Conservation (phyloP, 1,140 invertebrate genomes). For the Odontomachus brunneus region DNA sequence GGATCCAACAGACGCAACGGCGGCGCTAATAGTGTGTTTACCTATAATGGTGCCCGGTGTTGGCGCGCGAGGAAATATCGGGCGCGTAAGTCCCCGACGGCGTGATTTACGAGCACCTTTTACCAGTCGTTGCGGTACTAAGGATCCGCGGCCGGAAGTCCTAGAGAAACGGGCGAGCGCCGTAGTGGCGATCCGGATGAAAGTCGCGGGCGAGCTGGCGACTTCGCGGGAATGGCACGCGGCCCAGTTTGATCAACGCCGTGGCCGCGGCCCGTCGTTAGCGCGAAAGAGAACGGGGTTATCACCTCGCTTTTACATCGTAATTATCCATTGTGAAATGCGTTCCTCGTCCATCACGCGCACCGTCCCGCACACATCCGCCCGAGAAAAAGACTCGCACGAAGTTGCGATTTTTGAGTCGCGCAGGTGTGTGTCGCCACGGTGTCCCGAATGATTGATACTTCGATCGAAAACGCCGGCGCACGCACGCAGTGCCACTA, state of each 20-base stretch:
- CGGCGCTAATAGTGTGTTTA: constrained; percentile 70
- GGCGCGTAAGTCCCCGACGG: constrained; percentile 14
- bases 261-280: constrained; percentile 22
- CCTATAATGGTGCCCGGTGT: constrained; percentile 66
- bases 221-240: not conserved
- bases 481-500: no score
- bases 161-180: no score
- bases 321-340: constrained; percentile 57
- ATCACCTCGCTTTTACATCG: constrained; percentile 13
- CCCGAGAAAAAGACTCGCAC: no score
- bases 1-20: constrained; percentile 33
- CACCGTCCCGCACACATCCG: not conserved
- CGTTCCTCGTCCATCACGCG: constrained; percentile 20
- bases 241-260: constrained; percentile 25
- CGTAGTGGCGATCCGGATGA: constrained; percentile 18
- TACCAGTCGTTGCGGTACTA: not conserved
- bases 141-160: constrained; percentile 48
- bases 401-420: constrained; percentile 22
- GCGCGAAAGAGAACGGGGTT: not conserved
- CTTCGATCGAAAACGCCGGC: constrained; percentile 27
- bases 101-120: constrained; percentile 57
- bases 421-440: constrained; percentile 4
- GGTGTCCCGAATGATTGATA: constrained; percentile 38
- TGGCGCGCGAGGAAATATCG: constrained; percentile 41
- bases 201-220: not conserved